A percentile compares a stretch with the other conserved stretches of the same genome.
Evolutionary conservation across 2,797 vertebrate species (phyloP).

Genomic region (Antrozous pallidus): DNA sequence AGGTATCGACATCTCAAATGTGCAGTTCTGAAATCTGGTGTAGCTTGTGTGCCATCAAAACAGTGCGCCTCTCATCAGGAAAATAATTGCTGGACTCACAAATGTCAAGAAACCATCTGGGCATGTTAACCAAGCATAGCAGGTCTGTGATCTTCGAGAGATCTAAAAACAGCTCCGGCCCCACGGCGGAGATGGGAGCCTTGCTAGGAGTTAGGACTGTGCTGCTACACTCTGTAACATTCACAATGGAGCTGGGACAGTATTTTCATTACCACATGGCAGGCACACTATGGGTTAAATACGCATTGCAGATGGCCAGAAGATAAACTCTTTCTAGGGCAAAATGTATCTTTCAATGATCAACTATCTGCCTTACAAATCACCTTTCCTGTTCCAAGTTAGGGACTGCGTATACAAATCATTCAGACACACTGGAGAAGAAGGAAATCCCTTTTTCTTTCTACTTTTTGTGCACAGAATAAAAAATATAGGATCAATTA

Average conservation of each 20-base stretch:
- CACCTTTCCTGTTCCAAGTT: neutral
- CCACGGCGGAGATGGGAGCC: neutral
- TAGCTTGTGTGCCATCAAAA: neutral
- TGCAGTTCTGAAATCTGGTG: neutral
- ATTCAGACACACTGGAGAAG: neutral
- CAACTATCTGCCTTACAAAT: slow-evolving; percentile 32
- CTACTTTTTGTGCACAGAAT: neutral
- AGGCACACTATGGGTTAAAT: neutral
- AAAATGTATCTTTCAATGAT: slow-evolving; percentile 31
- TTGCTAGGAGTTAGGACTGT: neutral
- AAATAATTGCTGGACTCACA: slow-evolving; percentile 11
- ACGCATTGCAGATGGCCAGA: neutral
- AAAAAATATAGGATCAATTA: neutral
- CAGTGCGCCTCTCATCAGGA: neutral
- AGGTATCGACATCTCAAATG: neutral
- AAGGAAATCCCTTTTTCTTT: neutral
- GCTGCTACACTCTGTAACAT: neutral
- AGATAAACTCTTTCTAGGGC: neutral
- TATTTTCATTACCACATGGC: neutral
- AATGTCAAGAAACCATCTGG: neutral
- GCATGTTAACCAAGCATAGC: neutral
- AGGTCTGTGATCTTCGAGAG: neutral
- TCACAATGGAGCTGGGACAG: neutral
- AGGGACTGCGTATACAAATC: neutral
- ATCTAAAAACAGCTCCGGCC: neutral